A percentile compares a stretch with the other conserved stretches of the same genome.
These are phyloP conservation scores for Sciurus niger DNA, from an alignment of 2,113 vertebrate genomes.

Conservation along the genomic window DNA sequence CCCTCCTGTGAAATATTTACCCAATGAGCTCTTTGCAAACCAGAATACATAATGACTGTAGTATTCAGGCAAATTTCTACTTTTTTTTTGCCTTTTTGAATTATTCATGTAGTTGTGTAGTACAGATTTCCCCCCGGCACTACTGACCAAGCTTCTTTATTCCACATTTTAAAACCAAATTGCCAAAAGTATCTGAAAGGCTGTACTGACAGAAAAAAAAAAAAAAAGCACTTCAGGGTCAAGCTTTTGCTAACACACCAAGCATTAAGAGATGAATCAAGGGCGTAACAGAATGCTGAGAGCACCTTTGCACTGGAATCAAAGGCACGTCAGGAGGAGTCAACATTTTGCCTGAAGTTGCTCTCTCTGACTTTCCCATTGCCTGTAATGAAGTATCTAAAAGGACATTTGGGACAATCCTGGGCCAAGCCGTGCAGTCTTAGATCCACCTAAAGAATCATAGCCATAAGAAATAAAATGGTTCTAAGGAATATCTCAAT, in stretches of 20 bases:
- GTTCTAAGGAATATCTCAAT: constrained; percentile 45
- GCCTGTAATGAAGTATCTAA: constrained; percentile 62
- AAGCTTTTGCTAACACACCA: constrained; percentile 58
- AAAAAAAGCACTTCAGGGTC: constrained; percentile 25
- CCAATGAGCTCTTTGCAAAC: constrained; percentile 36
- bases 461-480: constrained; percentile 27
- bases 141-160: constrained; percentile 42
- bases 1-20: constrained; percentile 25
- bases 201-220: constrained; percentile 17
- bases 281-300: constrained; percentile 22
- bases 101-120: constrained; percentile 36
- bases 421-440: constrained; percentile 35
- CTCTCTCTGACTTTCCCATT: constrained; percentile 5
- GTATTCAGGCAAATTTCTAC: constrained; percentile 22
- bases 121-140: not conserved
- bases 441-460: constrained; percentile 67
- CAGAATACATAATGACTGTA: constrained; percentile 23
- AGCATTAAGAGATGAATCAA: constrained; percentile 64
- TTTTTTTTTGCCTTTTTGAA: not conserved
- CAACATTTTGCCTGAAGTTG: constrained; percentile 74
- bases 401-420: constrained; percentile 68
- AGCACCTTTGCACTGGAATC: constrained; percentile 51
- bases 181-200: constrained; percentile 60
- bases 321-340: constrained; percentile 34
- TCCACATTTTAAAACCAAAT: constrained; percentile 75